phyloP scores from a whole-genome alignment of 2,113 vertebrate genomes.

The Turdus rufiventris region DNA sequence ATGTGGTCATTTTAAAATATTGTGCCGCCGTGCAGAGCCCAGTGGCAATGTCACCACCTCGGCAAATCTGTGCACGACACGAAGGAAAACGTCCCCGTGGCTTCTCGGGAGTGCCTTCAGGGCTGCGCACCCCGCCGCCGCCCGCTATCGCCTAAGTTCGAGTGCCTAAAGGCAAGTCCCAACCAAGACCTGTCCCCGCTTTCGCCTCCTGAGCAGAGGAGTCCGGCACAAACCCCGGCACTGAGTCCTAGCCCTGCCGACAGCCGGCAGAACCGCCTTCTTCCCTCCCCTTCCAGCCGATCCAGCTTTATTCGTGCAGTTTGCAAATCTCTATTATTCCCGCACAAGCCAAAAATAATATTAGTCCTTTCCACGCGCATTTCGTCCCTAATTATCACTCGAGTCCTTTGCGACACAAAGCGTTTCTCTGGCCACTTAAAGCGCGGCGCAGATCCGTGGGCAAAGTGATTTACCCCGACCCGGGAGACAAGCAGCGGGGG shows the following conservation, averaged over 20 bases:
- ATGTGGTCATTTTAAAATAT: background rate
- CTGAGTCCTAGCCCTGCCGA: background rate
- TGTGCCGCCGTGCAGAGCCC: background rate
- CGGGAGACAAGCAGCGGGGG: background rate
- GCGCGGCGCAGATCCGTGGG: background rate
- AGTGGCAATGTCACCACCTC: background rate
- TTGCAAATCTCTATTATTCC: constrained; percentile 22
- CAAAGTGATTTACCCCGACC: background rate
- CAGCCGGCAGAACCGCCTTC: background rate
- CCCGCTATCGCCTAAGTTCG: background rate
- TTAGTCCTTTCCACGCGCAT: constrained; percentile 29
- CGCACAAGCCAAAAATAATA: constrained; percentile 47
- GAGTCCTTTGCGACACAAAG: constrained; percentile 29
- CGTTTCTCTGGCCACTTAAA: background rate
- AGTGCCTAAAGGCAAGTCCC: background rate
- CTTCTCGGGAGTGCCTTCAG: background rate
- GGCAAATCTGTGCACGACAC: background rate
- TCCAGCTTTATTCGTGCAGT: background rate
- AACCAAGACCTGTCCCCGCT: background rate
- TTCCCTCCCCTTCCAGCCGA: background rate
- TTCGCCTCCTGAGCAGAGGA: background rate
- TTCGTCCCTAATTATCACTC: constrained; percentile 56
- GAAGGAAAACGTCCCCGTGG: background rate
- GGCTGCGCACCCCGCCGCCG: rapidly evolving
- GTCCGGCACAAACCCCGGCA: background rate